These are phyloP conservation scores for Eubasilissa regina DNA, from an alignment of 1,140 invertebrate species.

Conservation along the genomic window DNA sequence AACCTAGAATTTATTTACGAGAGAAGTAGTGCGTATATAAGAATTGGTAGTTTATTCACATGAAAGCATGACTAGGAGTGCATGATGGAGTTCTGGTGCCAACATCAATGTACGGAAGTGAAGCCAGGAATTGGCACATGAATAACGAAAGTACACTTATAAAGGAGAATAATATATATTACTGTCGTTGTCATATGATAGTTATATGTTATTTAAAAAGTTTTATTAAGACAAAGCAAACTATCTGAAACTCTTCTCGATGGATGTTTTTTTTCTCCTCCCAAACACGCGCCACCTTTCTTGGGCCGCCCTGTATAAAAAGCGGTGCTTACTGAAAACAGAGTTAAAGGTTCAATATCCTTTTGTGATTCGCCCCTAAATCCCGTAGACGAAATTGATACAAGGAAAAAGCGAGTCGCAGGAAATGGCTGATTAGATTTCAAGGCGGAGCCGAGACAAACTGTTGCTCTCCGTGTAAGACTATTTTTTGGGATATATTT, in stretches of 20 bases:
- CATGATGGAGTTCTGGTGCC: too few relatives aligned
- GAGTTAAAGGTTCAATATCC: neutral
- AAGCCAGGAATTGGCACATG: too few relatives aligned
- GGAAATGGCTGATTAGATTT: neutral
- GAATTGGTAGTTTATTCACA: too few relatives aligned
- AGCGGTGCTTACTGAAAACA: neutral
- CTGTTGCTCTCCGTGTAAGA: neutral
- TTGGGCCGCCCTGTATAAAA: neutral
- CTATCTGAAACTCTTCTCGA: neutral
- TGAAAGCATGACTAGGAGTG: too few relatives aligned
- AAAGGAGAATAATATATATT: neutral
- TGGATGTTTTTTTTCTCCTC: too few relatives aligned
- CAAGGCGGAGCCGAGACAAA: neutral
- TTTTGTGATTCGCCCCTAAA: neutral
- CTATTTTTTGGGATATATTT: neutral
- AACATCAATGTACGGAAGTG: too few relatives aligned
- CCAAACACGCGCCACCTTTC: neutral
- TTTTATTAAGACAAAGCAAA: too few relatives aligned
- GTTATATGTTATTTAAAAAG: too few relatives aligned
- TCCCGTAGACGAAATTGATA: slow-evolving; percentile 2
- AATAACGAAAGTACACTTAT: too few relatives aligned
- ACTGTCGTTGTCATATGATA: neutral
- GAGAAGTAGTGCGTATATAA: too few relatives aligned
- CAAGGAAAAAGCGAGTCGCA: neutral
- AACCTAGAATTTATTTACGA: too few relatives aligned